phyloP scores from a whole-genome alignment of 1,140 invertebrate genomes.

The Ips nitidus region DNA sequence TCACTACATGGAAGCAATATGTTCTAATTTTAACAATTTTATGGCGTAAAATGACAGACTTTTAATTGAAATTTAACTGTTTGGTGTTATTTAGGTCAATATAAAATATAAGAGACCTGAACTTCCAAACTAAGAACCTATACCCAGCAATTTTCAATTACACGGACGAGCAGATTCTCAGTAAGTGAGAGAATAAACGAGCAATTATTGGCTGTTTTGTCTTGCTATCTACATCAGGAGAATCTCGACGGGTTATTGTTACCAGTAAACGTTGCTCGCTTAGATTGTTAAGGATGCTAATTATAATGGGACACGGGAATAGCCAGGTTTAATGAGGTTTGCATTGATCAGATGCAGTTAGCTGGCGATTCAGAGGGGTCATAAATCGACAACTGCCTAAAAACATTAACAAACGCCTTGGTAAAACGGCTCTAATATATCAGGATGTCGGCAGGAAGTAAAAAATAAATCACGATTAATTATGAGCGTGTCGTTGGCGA shows the following conservation, averaged over 20 bases:
- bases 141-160: constrained; percentile 1
- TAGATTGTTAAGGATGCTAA: constrained; percentile 6
- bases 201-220: constrained; percentile 15
- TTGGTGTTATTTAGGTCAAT: too few species aligned
- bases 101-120: too few species aligned
- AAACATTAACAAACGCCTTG: too few species aligned
- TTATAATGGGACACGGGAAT: background rate
- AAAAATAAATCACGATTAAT: too few species aligned
- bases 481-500: too few species aligned
- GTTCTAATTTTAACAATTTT: too few species aligned
- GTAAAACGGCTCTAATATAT: too few species aligned
- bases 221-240: constrained; percentile 3
- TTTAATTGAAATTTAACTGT: too few species aligned
- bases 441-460: too few species aligned
- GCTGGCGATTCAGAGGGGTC: background rate
- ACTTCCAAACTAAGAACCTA: too few species aligned
- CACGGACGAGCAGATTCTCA: background rate
- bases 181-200: constrained; percentile 3
- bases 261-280: background rate
- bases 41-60: too few species aligned
- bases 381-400: background rate
- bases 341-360: background rate
- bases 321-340: background rate
- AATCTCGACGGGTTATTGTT: constrained; percentile 1
- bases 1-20: too few species aligned